phyloP scores from a whole-genome alignment of 1,140 invertebrate genomes.

The Lepidurus arcticus region DNA sequence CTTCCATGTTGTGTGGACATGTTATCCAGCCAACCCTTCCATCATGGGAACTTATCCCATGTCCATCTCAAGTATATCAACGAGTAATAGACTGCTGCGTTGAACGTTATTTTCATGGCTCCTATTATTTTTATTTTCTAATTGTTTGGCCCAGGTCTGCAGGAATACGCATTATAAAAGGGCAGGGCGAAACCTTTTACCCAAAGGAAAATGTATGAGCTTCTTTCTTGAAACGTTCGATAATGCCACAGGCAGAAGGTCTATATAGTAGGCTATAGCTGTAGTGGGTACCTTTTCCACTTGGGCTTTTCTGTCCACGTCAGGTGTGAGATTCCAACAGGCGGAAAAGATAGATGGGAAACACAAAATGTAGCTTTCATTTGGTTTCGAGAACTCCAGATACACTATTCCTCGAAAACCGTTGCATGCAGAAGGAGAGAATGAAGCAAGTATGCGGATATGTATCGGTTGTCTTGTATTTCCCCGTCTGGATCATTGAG shows the following conservation, averaged over 20 bases:
- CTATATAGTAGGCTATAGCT: background rate
- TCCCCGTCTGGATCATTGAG: background rate
- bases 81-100: too few relatives aligned
- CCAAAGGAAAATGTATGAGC: background rate
- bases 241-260: background rate
- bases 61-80: too few relatives aligned
- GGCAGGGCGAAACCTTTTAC: background rate
- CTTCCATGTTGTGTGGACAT: background rate
- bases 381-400: too few relatives aligned
- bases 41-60: too few relatives aligned
- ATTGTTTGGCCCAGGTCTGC: background rate
- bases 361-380: background rate
- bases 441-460: background rate
- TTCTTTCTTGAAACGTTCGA: background rate
- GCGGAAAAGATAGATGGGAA: constrained; percentile 16
- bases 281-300: background rate
- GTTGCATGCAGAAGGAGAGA: background rate
- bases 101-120: too few relatives aligned
- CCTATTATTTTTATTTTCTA: background rate
- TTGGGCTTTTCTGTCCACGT: background rate
- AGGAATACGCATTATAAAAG: background rate
- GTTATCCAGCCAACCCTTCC: too few relatives aligned
- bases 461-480: background rate
- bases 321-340: background rate
- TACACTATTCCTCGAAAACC: too few relatives aligned